Conservation (phyloP, 2,113 vertebrate species). For the Odontesthes bonariensis region DNA sequence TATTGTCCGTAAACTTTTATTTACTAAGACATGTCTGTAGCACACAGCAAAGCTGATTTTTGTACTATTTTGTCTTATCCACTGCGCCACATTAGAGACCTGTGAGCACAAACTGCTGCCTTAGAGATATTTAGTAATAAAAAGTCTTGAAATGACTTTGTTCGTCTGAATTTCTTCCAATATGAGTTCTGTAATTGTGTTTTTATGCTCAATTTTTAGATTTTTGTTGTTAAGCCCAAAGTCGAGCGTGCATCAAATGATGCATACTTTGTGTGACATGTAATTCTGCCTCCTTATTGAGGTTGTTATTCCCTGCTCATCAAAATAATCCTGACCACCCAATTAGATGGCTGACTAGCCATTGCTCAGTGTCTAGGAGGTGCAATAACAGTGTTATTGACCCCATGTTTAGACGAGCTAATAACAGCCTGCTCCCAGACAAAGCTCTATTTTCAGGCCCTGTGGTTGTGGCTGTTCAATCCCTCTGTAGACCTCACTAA, state of each 20-base stretch:
- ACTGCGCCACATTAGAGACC: conserved; percentile 65
- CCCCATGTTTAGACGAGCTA: conserved; percentile 61
- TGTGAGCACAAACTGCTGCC: conserved; percentile 76
- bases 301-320: conserved; percentile 46
- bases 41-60: conserved; percentile 73
- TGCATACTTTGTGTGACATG: conserved; percentile 8
- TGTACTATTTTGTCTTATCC: conserved; percentile 76
- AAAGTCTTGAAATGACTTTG: conserved; percentile 40
- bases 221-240: conserved; percentile 14
- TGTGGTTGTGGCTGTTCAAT: conserved; percentile 53
- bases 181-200: background rate
- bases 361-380: conserved; percentile 34
- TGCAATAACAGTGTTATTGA: conserved; percentile 33
- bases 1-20: conserved; percentile 69
- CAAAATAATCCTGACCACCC: conserved; percentile 66
- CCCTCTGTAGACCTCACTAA: conserved; percentile 33
- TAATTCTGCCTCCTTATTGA: conserved; percentile 40
- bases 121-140: conserved; percentile 87
- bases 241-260: background rate
- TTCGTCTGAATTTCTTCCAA: background rate
- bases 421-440: conserved; percentile 71
- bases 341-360: conserved; percentile 16
- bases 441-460: conserved; percentile 72
- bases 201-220: background rate
- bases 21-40: conserved; percentile 70